Evolutionary conservation across 2,888 invertebrate species (phyloP).

Genomic region (Drosophila mayaguana): DNA sequence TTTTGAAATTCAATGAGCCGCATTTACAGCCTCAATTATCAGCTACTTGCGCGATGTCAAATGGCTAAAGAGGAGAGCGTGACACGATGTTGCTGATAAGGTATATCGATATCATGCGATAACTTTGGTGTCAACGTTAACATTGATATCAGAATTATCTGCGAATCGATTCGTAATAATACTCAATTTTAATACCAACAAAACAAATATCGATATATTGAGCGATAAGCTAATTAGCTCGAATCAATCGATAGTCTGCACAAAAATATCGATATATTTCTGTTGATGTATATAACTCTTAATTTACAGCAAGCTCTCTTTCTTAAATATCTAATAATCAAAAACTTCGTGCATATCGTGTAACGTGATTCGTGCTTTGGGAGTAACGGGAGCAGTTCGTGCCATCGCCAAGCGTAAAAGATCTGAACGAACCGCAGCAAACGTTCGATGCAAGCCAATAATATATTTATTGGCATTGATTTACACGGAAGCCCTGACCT

Average conservation of each 20-base stretch:
- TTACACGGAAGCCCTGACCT: constrained; percentile 35
- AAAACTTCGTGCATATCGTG: background rate
- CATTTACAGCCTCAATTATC: constrained; percentile 49
- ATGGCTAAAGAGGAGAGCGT: constrained; percentile 9
- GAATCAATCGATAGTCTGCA: background rate
- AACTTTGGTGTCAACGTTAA: too few species aligned
- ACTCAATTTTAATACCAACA: too few species aligned
- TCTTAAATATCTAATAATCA: background rate
- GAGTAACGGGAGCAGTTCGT: background rate
- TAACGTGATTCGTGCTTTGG: background rate
- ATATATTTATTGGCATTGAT: constrained; percentile 69
- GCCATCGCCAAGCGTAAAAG: background rate
- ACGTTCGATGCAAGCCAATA: constrained; percentile 44
- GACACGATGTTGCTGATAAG: background rate
- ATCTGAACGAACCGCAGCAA: constrained; percentile 12
- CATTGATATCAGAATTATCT: too few species aligned
- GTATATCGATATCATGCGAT: background rate
- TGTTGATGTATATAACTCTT: too few species aligned
- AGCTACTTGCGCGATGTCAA: constrained; percentile 19
- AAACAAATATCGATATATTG: too few species aligned
- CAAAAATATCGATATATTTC: background rate
- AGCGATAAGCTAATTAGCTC: background rate
- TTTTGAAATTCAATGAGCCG: constrained; percentile 70
- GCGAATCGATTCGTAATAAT: too few species aligned
- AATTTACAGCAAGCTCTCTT: too few species aligned